Conservation (phyloP, 2,888 invertebrate species). For the Antheraea yamamai region DNA sequence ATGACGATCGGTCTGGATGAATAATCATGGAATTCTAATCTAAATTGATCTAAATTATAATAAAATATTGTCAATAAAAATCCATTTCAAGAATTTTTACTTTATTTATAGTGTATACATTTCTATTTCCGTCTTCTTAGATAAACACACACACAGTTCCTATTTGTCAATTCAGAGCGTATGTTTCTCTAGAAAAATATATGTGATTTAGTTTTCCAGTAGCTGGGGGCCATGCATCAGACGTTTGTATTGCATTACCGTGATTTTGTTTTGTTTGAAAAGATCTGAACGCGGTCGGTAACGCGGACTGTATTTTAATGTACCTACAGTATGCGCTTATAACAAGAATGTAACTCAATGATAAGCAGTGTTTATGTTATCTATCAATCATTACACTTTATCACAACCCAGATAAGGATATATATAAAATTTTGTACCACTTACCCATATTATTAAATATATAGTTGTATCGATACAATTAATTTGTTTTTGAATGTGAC, state of each 20-base stretch:
- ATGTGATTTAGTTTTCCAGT: constrained; percentile 48
- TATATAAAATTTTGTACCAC: too few species aligned
- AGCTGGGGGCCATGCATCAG: constrained; percentile 42
- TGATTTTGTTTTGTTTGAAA: constrained; percentile 44
- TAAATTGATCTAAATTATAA: not conserved
- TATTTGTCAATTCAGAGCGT: constrained; percentile 54
- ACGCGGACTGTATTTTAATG: too few species aligned
- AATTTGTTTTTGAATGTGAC: too few species aligned
- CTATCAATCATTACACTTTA: not conserved
- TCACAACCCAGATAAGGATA: not conserved
- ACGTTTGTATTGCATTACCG: constrained; percentile 43
- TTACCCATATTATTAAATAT: too few species aligned
- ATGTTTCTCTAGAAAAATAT: constrained; percentile 54
- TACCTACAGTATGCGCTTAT: too few species aligned
- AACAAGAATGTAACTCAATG: not conserved
- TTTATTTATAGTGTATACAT: not conserved
- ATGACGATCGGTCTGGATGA: not conserved
- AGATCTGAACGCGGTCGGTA: constrained; percentile 36
- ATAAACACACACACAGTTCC: constrained; percentile 35
- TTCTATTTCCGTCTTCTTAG: constrained; percentile 26
- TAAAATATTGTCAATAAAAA: not conserved
- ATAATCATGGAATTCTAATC: not conserved
- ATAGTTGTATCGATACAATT: too few species aligned
- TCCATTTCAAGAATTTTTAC: not conserved
- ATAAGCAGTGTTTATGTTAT: not conserved